Conservation (phyloP, 1,140 invertebrate species). For the Brachionus angularis region DNA sequence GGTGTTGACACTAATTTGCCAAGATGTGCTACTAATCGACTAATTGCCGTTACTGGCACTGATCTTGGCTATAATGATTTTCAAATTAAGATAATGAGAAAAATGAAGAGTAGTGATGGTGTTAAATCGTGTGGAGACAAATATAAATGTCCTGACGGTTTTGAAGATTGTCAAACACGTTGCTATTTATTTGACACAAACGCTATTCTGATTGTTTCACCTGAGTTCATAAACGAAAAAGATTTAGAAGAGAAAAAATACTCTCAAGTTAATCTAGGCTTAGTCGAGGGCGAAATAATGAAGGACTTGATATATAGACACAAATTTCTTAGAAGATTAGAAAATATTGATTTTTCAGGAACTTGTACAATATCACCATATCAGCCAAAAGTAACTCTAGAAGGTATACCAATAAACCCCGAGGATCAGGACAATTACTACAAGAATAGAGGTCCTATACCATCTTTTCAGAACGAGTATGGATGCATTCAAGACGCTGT, state of each 20-base stretch:
- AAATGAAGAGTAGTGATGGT: conserved; percentile 57
- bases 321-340: conserved; percentile 54
- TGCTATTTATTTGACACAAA: conserved; percentile 59
- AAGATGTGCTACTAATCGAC: conserved; percentile 59
- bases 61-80: conserved; percentile 60
- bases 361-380: conserved; percentile 57
- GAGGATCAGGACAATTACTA: conserved; percentile 58
- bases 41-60: conserved; percentile 59
- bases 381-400: conserved; percentile 57
- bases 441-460: conserved; percentile 58
- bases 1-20: conserved; percentile 51
- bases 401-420: conserved; percentile 58
- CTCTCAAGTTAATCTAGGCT: conserved; percentile 55
- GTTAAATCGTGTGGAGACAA: conserved; percentile 54
- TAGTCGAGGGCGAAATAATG: conserved; percentile 59
- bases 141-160: conserved; percentile 56
- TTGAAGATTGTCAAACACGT: conserved; percentile 54
- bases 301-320: conserved; percentile 59
- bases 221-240: conserved; percentile 56
- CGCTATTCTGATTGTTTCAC: conserved; percentile 58
- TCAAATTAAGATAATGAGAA: conserved; percentile 56
- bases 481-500: conserved; percentile 60
- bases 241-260: conserved; percentile 57
- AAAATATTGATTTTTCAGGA: conserved; percentile 58
- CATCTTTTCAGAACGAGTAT: conserved; percentile 58